These are phyloP conservation scores for Phortica okadai DNA, from an alignment of 2,888 invertebrate genomes.

Conservation along the genomic window DNA sequence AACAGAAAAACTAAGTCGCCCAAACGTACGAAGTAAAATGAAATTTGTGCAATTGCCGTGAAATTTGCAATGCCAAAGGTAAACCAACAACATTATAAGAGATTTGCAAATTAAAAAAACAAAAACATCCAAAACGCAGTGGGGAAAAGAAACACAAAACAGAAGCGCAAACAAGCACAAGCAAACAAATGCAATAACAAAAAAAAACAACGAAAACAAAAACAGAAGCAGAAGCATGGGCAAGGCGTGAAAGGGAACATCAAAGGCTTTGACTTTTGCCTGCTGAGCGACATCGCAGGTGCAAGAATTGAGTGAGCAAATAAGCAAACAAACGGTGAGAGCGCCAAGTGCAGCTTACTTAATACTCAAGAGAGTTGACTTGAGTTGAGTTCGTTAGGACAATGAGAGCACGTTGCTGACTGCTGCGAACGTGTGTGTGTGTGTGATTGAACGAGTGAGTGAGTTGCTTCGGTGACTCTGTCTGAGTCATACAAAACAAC, in stretches of 20 bases:
- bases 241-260: not conserved
- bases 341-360: constrained; percentile 10
- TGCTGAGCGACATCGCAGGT: constrained; percentile 1
- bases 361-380: constrained; percentile 16
- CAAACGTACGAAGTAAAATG: not conserved
- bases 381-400: constrained; percentile 2
- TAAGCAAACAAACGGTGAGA: not conserved
- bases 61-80: not conserved
- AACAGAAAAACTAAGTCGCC: not conserved
- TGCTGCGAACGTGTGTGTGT: not conserved
- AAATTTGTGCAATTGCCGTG: not conserved
- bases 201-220: not conserved
- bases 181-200: not conserved
- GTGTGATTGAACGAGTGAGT: constrained; percentile 2
- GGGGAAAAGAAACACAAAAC: not conserved
- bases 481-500: constrained; percentile 5
- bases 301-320: not conserved
- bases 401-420: not conserved
- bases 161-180: not conserved
- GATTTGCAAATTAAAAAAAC: not conserved
- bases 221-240: not conserved
- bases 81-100: not conserved
- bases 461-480: not conserved
- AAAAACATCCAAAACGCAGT: not conserved
- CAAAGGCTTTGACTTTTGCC: not conserved